These are phyloP conservation scores for Tetropium fuscum DNA, from an alignment of 2,888 invertebrate species.

Conservation along the genomic window DNA sequence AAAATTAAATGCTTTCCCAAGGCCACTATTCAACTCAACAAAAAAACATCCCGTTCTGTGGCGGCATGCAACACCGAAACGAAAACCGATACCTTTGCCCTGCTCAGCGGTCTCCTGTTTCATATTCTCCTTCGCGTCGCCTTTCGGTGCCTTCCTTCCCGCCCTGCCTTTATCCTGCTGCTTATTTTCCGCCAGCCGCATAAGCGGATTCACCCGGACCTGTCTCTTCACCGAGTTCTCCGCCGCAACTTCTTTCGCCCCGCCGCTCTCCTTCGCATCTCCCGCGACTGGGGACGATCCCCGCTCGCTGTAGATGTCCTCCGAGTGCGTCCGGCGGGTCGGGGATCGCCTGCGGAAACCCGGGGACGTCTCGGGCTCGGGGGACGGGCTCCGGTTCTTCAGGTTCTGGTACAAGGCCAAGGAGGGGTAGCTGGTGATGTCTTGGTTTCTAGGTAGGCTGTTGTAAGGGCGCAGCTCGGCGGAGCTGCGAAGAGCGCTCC, in stretches of 20 bases:
- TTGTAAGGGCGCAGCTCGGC: constrained; percentile 71
- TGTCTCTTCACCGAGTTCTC: constrained; percentile 37
- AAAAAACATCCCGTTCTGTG: too few species aligned
- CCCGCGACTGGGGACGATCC: constrained; percentile 3
- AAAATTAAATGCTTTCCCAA: too few species aligned
- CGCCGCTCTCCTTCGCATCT: constrained; percentile 11
- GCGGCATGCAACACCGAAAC: not conserved
- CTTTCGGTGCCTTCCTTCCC: constrained; percentile 22
- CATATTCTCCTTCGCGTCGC: constrained; percentile 27
- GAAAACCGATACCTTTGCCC: constrained; percentile 32
- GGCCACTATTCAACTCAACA: too few species aligned
- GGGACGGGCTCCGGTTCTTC: constrained; percentile 35
- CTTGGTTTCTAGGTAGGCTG: constrained; percentile 71
- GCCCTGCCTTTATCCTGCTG: constrained; percentile 34
- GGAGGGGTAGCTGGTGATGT: constrained; percentile 64
- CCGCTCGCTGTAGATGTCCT: constrained; percentile 59
- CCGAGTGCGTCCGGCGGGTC: constrained; percentile 58
- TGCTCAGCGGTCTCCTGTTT: constrained; percentile 31
- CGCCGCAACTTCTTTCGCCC: constrained; percentile 12
- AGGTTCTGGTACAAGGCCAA: constrained; percentile 54
- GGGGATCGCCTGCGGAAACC: constrained; percentile 36
- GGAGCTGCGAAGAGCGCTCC: constrained; percentile 68
- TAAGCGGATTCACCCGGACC: constrained; percentile 59
- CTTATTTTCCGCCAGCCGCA: constrained; percentile 55
- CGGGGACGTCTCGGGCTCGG: constrained; percentile 19